Percentiles rank a stretch among this genome's conserved stretches.
These are phyloP conservation scores for Oedothorax gibbosus DNA, from an alignment of 1,140 invertebrate genomes.

Conservation along the genomic window DNA sequence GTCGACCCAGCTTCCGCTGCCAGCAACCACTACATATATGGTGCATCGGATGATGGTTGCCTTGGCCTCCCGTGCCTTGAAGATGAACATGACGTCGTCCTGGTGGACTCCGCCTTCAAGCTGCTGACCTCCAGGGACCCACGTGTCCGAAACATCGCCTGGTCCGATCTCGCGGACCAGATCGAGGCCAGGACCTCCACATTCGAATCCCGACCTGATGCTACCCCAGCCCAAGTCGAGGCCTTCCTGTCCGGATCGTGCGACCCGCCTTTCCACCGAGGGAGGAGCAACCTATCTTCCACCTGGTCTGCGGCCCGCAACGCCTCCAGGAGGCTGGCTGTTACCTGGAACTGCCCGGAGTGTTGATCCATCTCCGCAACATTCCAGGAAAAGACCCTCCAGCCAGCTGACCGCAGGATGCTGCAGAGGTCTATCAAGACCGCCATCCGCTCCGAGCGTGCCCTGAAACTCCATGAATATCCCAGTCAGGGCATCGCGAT, in stretches of 20 bases:
- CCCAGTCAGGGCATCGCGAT: not conserved
- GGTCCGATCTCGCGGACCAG: not conserved
- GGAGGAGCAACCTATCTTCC: not conserved
- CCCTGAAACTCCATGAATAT: too few species aligned
- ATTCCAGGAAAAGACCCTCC: too few species aligned
- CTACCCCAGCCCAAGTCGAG: not conserved
- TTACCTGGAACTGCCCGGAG: too few species aligned
- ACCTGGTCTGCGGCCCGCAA: not conserved
- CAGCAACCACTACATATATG: not conserved
- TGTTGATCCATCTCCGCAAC: too few species aligned
- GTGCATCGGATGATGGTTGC: not conserved
- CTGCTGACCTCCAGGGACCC: slow-evolving; percentile 9
- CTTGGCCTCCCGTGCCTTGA: not conserved
- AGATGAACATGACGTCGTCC: not conserved
- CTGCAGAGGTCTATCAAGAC: too few species aligned
- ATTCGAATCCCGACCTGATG: not conserved
- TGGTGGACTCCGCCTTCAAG: slow-evolving; percentile 5
- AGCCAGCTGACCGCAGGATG: too few species aligned
- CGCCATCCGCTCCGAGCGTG: too few species aligned
- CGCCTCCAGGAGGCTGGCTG: not conserved
- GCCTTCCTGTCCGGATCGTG: not conserved
- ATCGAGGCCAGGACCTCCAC: not conserved
- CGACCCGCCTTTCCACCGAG: not conserved
- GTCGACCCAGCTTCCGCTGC: not conserved
- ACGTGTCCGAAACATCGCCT: not conserved